Percentiles rank a stretch among this genome's conserved stretches.
Evolutionary conservation across 2,113 vertebrate species (phyloP).

Genomic region (Istiophorus platypterus): DNA sequence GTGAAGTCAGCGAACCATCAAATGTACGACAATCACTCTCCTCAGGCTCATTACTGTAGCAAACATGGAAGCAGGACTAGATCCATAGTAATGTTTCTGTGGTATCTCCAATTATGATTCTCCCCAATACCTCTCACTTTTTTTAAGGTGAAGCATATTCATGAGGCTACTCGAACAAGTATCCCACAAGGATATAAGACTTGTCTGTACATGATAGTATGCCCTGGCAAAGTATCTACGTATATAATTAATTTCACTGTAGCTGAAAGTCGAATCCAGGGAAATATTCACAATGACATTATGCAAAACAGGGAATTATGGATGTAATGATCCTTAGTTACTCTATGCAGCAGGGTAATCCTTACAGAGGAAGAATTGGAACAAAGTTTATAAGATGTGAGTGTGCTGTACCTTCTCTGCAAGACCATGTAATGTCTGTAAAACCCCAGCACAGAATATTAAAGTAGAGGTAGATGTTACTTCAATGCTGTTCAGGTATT

Average conservation of each 20-base stretch:
- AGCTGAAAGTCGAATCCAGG: slow-evolving; percentile 62
- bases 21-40: slow-evolving; percentile 78
- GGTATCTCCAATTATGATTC: slow-evolving; percentile 58
- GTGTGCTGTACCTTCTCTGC: slow-evolving; percentile 27
- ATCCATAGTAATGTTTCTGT: slow-evolving; percentile 58
- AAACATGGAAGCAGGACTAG: slow-evolving; percentile 40
- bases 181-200: slow-evolving; percentile 28
- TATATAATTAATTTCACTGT: slow-evolving; percentile 63
- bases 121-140: slow-evolving; percentile 32
- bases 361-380: slow-evolving; percentile 37
- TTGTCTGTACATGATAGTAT: slow-evolving; percentile 39
- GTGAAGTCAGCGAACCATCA: slow-evolving; percentile 72
- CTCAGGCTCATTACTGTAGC: slow-evolving; percentile 70
- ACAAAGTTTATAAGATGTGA: slow-evolving; percentile 38
- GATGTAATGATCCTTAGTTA: slow-evolving; percentile 65
- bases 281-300: slow-evolving; percentile 65
- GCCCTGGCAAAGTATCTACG: slow-evolving; percentile 39
- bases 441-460: slow-evolving; percentile 16
- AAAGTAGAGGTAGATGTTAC: slow-evolving; percentile 13
- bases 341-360: slow-evolving; percentile 44
- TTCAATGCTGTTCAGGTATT: slow-evolving; percentile 24
- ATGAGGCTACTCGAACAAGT: slow-evolving; percentile 51
- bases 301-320: slow-evolving; percentile 73
- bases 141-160: slow-evolving; percentile 61
- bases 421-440: slow-evolving; percentile 12